A percentile compares a stretch with the other conserved stretches of the same genome.
Evolutionary conservation across 2,888 invertebrate species (phyloP).

Genomic region (Pheosia tremula): DNA sequence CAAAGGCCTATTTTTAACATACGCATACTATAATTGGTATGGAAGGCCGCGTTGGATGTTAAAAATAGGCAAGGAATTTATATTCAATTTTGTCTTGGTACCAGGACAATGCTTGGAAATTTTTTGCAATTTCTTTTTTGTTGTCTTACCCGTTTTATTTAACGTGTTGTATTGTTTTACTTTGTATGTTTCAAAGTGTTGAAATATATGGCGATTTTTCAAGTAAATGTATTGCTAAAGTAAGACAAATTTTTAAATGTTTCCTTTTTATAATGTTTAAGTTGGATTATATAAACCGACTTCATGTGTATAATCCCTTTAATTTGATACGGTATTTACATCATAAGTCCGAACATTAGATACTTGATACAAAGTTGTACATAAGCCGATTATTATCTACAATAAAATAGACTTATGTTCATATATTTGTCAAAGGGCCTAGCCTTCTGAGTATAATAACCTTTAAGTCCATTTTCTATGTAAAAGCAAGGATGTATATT

Average conservation of each 20-base stretch:
- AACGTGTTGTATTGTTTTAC: constrained; percentile 2
- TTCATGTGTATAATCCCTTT: neutral
- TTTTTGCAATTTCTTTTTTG: constrained; percentile 17
- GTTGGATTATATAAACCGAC: neutral
- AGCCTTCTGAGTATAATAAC: constrained; percentile 36
- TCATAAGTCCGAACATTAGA: constrained; percentile 2
- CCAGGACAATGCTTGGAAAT: constrained; percentile 35
- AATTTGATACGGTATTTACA: neutral
- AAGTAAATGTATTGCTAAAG: too few relatives aligned
- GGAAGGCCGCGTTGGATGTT: constrained; percentile 40
- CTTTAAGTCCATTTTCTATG: constrained; percentile 40
- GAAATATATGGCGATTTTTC: too few relatives aligned
- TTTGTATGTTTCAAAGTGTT: neutral
- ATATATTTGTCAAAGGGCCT: constrained; percentile 21
- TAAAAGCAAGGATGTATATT: constrained; percentile 37
- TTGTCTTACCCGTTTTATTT: constrained; percentile 13
- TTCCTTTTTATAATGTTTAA: neutral
- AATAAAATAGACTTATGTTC: constrained; percentile 11
- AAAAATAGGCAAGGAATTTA: constrained; percentile 43
- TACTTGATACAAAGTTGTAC: constrained; percentile 7
- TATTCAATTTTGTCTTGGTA: constrained; percentile 42
- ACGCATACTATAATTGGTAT: constrained; percentile 51
- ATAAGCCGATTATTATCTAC: constrained; percentile 19
- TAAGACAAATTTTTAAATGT: too few relatives aligned
- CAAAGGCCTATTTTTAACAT: constrained; percentile 63